Conservation (phyloP, 2,113 vertebrate genomes). For the Ranitomeya imitator region DNA sequence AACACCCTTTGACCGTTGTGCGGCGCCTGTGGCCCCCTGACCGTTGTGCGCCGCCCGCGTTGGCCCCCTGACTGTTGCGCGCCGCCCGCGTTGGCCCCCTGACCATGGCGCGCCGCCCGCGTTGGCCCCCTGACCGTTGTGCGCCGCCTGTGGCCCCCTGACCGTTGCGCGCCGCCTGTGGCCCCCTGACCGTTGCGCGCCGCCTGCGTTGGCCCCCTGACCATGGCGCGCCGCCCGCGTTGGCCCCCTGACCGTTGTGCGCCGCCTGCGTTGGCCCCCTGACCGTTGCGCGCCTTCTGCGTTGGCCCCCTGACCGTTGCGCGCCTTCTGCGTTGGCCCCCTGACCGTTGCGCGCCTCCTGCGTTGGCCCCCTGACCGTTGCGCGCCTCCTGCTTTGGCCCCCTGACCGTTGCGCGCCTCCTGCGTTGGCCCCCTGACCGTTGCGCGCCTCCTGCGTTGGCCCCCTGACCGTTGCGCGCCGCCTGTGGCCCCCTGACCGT, state of each 20-base stretch:
- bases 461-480: too few relatives aligned
- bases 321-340: too few relatives aligned
- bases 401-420: not conserved
- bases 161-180: not conserved
- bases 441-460: not conserved
- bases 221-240: too few relatives aligned
- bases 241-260: too few relatives aligned
- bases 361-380: not conserved
- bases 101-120: not conserved
- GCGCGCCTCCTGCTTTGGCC: not conserved
- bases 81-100: not conserved
- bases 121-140: not conserved
- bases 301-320: not conserved
- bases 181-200: too few relatives aligned
- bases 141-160: not conserved
- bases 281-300: too few relatives aligned
- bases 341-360: not conserved
- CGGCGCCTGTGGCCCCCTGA: not conserved
- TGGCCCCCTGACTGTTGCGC: not conserved
- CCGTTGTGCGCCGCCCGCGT: too few relatives aligned
- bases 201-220: too few relatives aligned
- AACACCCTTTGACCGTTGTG: not conserved
- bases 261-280: too few relatives aligned
- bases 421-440: not conserved
- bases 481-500: too few relatives aligned